phyloP scores from a whole-genome alignment of 30 jellyfish, hydroid and myxozoan genomes.

The Chrysaora quinquecirrha region DNA sequence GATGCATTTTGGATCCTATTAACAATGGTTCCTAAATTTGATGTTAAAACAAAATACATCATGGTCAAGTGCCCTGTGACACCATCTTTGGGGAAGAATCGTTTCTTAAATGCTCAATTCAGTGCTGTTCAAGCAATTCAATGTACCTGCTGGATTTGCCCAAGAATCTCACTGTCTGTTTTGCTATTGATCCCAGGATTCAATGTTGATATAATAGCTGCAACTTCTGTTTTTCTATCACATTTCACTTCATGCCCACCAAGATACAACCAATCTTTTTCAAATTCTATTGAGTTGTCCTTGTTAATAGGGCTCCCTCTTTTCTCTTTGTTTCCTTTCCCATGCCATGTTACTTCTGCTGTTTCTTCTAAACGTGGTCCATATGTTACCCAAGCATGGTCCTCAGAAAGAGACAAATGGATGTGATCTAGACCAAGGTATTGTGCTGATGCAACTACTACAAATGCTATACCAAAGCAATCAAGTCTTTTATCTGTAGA shows the following conservation, averaged over 20 bases:
- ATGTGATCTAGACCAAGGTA: slow-evolving; percentile 43
- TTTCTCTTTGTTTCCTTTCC: slow-evolving; percentile 44
- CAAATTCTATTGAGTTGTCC: slow-evolving; percentile 24
- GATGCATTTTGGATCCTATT: no score
- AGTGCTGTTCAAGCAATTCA: no score
- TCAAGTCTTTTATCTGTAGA: slow-evolving; percentile 68
- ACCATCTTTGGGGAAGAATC: no score
- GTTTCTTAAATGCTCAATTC: no score
- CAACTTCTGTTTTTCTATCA: slow-evolving; percentile 55
- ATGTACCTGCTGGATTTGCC: slow-evolving; percentile 73
- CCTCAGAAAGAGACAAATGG: slow-evolving; percentile 75
- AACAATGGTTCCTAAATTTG: no score
- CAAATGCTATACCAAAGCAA: slow-evolving; percentile 79
- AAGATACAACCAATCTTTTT: slow-evolving; percentile 63
- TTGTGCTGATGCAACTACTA: slow-evolving; percentile 41
- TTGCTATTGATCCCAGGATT: slow-evolving; percentile 64
- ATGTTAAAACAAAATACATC: no score
- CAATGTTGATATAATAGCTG: slow-evolving; percentile 69
- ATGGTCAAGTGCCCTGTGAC: no score
- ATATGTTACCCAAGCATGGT: slow-evolving; percentile 78
- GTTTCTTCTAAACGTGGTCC: slow-evolving; percentile 25
- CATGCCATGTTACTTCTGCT: slow-evolving; percentile 76
- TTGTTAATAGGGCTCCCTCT: slow-evolving; percentile 57
- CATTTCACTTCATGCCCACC: slow-evolving; percentile 72
- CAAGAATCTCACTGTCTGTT: slow-evolving; percentile 51